Conservation (phyloP, 2,888 invertebrate genomes). For the Eustalomyia histrio region DNA sequence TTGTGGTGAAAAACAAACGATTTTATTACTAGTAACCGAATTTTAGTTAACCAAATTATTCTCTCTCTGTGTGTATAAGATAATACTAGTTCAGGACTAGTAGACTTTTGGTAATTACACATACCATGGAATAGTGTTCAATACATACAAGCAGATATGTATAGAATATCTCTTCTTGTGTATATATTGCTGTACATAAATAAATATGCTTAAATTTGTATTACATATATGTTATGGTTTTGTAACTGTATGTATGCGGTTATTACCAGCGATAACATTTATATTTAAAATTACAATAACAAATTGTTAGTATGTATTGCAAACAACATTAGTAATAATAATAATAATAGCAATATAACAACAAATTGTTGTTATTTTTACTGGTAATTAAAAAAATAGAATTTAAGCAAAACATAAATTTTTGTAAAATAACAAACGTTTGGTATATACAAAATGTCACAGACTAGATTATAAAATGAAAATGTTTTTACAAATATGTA, state of each 20-base stretch:
- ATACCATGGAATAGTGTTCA: too few relatives aligned
- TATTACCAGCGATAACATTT: constrained; percentile 43
- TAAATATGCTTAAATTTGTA: background rate
- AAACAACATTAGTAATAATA: constrained; percentile 7
- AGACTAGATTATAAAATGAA: constrained; percentile 1
- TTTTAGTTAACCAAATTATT: too few relatives aligned
- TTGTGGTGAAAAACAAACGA: too few relatives aligned
- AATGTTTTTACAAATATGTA: background rate
- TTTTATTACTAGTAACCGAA: too few relatives aligned
- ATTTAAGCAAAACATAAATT: background rate
- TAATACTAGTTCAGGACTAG: too few relatives aligned
- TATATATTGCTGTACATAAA: too few relatives aligned
- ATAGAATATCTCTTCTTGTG: too few relatives aligned
- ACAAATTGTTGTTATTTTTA: background rate
- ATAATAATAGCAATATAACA: constrained; percentile 12
- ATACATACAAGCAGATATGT: too few relatives aligned
- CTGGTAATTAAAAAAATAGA: background rate
- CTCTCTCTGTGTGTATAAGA: too few relatives aligned
- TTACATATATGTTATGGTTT: constrained; percentile 1
- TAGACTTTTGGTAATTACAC: too few relatives aligned
- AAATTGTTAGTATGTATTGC: constrained; percentile 25
- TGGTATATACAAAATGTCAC: background rate
- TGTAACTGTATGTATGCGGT: background rate
- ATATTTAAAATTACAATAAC: constrained; percentile 44
- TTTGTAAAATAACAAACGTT: background rate